A percentile compares a stretch with the other conserved stretches of the same genome.
phyloP scores from a whole-genome alignment of 2,113 vertebrate species.

The Rhizomys pruinosus region DNA sequence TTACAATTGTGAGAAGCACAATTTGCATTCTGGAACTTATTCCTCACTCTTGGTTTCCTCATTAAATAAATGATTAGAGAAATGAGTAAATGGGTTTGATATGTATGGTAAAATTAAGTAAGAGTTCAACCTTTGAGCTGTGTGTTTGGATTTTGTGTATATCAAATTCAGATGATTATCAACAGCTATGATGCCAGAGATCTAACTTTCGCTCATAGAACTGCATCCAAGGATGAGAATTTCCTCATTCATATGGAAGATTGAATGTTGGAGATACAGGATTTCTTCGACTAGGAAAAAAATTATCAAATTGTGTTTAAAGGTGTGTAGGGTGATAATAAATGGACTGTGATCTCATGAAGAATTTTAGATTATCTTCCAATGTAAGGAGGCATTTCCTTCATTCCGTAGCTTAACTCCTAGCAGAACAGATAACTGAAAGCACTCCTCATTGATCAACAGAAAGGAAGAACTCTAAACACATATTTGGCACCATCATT shows the following conservation, averaged over 20 bases:
- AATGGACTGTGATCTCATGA: neutral
- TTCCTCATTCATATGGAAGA: neutral
- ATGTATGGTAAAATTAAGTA: neutral
- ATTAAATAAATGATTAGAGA: neutral
- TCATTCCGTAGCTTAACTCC: constrained; percentile 10
- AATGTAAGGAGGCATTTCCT: constrained; percentile 12
- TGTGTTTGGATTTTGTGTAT: neutral
- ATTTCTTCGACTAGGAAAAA: constrained; percentile 12
- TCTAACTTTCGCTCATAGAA: neutral
- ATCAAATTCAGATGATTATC: constrained; percentile 45
- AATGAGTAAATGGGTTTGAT: constrained; percentile 43
- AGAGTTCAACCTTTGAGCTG: constrained; percentile 1
- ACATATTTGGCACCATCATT: neutral
- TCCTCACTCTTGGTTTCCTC: constrained; percentile 17
- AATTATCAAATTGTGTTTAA: neutral
- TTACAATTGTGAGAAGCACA: constrained; percentile 4
- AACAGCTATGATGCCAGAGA: neutral
- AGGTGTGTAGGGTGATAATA: neutral
- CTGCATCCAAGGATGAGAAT: neutral
- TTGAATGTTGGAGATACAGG: neutral
- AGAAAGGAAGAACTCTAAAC: constrained; percentile 21
- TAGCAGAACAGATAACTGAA: neutral
- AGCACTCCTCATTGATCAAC: constrained; percentile 33
- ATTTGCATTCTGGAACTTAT: constrained; percentile 18
- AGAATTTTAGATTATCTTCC: constrained; percentile 35